phyloP scores from a whole-genome alignment of 2,888 invertebrate species.

The Pachydiplax longipennis region DNA sequence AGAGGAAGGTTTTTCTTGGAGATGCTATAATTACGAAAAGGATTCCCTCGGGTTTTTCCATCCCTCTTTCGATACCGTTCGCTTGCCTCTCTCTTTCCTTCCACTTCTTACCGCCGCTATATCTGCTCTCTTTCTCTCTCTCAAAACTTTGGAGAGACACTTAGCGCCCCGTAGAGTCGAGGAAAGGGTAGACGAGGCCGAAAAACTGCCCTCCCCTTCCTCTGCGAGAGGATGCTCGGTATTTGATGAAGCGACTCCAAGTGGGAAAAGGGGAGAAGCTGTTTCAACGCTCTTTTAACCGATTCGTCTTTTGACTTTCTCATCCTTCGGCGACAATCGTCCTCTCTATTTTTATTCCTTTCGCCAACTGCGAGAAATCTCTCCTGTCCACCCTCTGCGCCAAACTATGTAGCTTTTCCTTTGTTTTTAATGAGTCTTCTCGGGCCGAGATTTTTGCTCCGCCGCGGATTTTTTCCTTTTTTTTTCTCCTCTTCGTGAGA shows the following conservation, averaged over 20 bases:
- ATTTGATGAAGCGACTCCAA: not conserved
- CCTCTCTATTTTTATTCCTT: not conserved
- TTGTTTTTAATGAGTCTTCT: not conserved
- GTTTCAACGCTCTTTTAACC: not conserved
- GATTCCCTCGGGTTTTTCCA: not conserved
- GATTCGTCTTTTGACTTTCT: not conserved
- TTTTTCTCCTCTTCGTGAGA: not conserved
- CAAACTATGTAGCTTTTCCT: not conserved
- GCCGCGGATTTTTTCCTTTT: not conserved
- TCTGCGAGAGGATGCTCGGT: not conserved
- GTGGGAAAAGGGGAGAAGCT: not conserved
- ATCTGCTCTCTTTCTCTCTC: not conserved
- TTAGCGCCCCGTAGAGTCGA: not conserved
- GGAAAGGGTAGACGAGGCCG: not conserved
- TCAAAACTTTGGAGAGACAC: not conserved
- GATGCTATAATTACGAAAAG: too few species aligned
- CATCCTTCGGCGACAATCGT: not conserved
- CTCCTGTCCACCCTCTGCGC: not conserved
- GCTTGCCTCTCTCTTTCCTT: not conserved
- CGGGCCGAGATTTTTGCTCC: not conserved
- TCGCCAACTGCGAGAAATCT: not conserved
- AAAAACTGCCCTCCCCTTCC: not conserved
- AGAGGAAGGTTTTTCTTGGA: too few species aligned
- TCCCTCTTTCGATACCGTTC: not conserved
- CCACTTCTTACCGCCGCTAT: not conserved